phyloP scores from a whole-genome alignment of 1,140 invertebrate species.

The Pseudobourletiella spinata region DNA sequence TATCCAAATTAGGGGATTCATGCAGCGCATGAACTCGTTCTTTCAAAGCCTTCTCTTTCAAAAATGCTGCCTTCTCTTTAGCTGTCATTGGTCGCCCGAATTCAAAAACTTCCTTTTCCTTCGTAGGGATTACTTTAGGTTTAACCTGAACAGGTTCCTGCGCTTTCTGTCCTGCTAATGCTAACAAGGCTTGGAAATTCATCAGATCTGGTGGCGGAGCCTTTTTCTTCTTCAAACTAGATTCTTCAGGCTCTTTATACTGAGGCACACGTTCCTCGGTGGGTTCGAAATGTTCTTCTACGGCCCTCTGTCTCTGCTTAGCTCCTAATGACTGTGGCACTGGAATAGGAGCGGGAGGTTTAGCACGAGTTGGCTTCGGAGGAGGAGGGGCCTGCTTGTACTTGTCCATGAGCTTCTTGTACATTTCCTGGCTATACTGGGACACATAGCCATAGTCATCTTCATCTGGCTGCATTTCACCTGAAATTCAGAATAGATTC shows the following conservation, averaged over 20 bases:
- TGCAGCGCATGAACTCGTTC: slow-evolving; percentile 1
- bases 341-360: neutral
- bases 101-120: slow-evolving; percentile 49
- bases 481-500: slow-evolving; percentile 41
- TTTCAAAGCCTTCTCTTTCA: slow-evolving; percentile 48
- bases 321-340: neutral
- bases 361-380: too few relatives aligned
- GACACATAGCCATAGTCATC: slow-evolving; percentile 86
- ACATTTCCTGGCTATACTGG: slow-evolving; percentile 65
- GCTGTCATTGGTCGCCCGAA: slow-evolving; percentile 58
- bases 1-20: neutral
- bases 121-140: slow-evolving; percentile 43
- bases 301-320: neutral
- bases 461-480: slow-evolving; percentile 68
- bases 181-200: slow-evolving; percentile 49
- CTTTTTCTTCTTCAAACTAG: slow-evolving; percentile 43
- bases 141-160: slow-evolving; percentile 52
- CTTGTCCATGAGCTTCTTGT: slow-evolving; percentile 74
- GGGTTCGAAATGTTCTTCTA: neutral
- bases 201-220: slow-evolving; percentile 53
- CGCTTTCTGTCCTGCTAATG: slow-evolving; percentile 57
- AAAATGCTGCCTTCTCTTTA: slow-evolving; percentile 63
- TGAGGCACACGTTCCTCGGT: neutral
- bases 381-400: slow-evolving; percentile 47
- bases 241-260: neutral